A percentile compares a stretch with the other conserved stretches of the same genome.
Evolutionary conservation across 2,113 vertebrate genomes (phyloP).

Genomic region (Gadus macrocephalus): DNA sequence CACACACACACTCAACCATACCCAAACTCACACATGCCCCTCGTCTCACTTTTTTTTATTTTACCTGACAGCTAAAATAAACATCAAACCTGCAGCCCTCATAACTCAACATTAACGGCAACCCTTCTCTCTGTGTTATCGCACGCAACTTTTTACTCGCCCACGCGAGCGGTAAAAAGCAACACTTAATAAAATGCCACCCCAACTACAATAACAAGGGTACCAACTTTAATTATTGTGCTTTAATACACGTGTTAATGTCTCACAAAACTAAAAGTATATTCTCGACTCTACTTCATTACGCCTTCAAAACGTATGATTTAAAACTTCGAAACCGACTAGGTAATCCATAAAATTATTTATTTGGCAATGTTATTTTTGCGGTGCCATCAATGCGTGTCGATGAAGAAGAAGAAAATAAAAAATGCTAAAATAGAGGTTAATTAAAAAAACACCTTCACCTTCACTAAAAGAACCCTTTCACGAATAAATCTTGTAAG

Average conservation of each 20-base stretch:
- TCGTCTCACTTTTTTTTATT: neutral
- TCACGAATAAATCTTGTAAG: neutral
- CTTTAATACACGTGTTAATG: too few relatives aligned
- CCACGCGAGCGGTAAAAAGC: conserved; percentile 37
- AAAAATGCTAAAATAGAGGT: neutral
- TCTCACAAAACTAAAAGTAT: too few relatives aligned
- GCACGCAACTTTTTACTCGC: conserved; percentile 32
- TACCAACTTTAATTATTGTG: neutral
- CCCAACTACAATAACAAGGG: conserved; percentile 3
- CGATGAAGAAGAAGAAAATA: too few relatives aligned
- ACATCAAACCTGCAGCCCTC: neutral
- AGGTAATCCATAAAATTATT: too few relatives aligned
- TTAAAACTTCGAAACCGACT: too few relatives aligned
- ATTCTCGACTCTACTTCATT: too few relatives aligned
- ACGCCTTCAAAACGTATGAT: too few relatives aligned
- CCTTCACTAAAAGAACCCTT: neutral
- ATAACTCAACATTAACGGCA: conserved; percentile 53
- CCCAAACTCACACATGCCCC: too few relatives aligned
- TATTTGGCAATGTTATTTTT: too few relatives aligned
- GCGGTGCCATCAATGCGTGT: too few relatives aligned
- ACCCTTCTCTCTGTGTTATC: conserved; percentile 42
- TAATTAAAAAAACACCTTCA: too few relatives aligned
- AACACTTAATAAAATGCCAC: conserved; percentile 11
- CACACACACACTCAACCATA: neutral
- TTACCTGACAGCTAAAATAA: neutral